A percentile compares a stretch with the other conserved stretches of the same genome.
These are phyloP conservation scores for Agrilus mali DNA, from an alignment of 2,888 invertebrate genomes.

Conservation along the genomic window DNA sequence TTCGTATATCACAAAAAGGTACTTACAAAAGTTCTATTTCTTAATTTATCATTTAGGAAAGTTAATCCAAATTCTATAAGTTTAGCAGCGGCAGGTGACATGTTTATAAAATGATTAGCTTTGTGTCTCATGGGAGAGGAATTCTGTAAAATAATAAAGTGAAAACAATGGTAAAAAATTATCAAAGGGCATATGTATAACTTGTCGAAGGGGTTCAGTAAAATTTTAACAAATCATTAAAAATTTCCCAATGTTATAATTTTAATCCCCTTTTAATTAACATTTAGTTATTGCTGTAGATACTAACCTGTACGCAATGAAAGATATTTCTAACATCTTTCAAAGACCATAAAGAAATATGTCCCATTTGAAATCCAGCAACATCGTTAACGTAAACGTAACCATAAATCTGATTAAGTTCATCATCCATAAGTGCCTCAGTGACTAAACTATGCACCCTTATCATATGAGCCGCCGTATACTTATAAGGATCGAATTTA, in stretches of 20 bases:
- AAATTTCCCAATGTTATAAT: too few relatives aligned
- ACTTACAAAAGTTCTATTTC: conserved; percentile 65
- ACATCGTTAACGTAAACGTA: conserved; percentile 77
- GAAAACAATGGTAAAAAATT: too few relatives aligned
- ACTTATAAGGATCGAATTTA: conserved; percentile 35
- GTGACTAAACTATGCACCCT: conserved; percentile 76
- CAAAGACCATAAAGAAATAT: conserved; percentile 70
- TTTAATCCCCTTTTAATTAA: too few relatives aligned
- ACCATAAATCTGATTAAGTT: conserved; percentile 69
- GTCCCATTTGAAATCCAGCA: conserved; percentile 71
- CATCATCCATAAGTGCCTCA: conserved; percentile 74
- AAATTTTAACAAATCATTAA: too few relatives aligned
- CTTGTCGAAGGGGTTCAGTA: too few relatives aligned
- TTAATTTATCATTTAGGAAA: conserved; percentile 72
- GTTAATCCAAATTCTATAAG: conserved; percentile 73
- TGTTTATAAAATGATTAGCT: conserved; percentile 74
- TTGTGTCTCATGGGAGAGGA: conserved; percentile 87
- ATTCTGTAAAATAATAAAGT: conserved; percentile 42
- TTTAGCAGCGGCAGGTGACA: conserved; percentile 68
- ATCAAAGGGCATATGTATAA: too few relatives aligned
- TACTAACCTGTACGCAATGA: conserved; percentile 59
- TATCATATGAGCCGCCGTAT: conserved; percentile 71
- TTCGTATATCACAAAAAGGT: too few relatives aligned
- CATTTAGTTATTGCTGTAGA: too few relatives aligned
- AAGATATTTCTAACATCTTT: conserved; percentile 65